Base-by-base conservation (phyloP, 2,888 invertebrate genomes). In the Pyrrhia umbra region DNA sequence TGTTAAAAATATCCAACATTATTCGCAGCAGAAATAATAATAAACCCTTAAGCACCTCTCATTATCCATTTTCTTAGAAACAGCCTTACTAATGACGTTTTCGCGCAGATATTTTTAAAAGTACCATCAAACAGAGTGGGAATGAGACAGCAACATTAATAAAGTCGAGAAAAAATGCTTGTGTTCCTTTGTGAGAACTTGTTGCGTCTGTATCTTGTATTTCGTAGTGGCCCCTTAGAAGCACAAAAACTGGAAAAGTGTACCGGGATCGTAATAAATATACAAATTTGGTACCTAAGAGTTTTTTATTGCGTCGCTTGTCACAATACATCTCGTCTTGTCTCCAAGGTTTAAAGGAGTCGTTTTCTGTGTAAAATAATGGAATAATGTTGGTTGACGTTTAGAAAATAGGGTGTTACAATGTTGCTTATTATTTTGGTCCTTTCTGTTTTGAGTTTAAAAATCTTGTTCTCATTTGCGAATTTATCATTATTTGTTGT, bases 161-260 rank as follows among this genome's bases (percentile, higher is more conserved):
- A 86, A 87, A 86, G 76, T 79, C 67, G 64, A 75, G 68, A 63
- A 68, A 81, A 84, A 83, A 85, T 77, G 78, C 79, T 34, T 66
- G 78, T 80, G 70, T 82, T 68, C 72, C 76, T 78, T 84, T 86
- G 86, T 86, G 81, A 79, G 80, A 85, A 91, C 91, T 90, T 91
- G 90, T 91, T 91, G 91, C 90, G 80, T 83, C 72, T 72, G 68
- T 79, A 73, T 81, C 80, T 82, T 77, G 74, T 82, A 83, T 80
- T 79, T 80, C 57, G 27, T 60, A 71, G 74, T 62, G 42, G 62
- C 45, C 70, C 75, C 67, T 64, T 37, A 42, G 20, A 60, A 57
- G 58, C 49, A 51, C 13, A 47, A 61, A 58, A 62, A 70, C 51
- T 54, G 52, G 56, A 20, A 52, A 63, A 54, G 57, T 70, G 25